A percentile compares a stretch with the other conserved stretches of the same genome.
Evolutionary conservation across 2,113 vertebrate genomes (phyloP).

Genomic region (Bubalus kerabau): DNA sequence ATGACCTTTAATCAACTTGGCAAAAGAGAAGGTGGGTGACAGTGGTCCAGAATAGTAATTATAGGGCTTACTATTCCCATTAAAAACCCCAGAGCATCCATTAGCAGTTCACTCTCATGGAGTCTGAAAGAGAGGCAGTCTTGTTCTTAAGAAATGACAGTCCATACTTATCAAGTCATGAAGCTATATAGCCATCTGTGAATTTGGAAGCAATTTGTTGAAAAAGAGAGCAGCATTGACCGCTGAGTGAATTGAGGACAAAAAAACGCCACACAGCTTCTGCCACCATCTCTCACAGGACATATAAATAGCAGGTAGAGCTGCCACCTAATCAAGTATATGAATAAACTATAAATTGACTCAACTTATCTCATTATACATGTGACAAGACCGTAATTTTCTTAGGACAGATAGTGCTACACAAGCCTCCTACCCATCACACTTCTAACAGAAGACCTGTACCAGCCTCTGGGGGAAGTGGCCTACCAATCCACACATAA

Average conservation of each 20-base stretch:
- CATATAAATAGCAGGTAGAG: not conserved
- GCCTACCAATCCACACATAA: not conserved
- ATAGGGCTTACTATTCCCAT: not conserved
- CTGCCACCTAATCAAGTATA: not conserved
- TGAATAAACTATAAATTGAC: not conserved
- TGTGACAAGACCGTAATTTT: not conserved
- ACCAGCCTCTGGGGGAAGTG: not conserved
- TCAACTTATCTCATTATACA: not conserved
- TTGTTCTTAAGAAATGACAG: not conserved
- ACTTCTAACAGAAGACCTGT: not conserved
- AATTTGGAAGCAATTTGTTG: not conserved
- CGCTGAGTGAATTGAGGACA: not conserved
- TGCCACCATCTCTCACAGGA: not conserved
- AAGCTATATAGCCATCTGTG: not conserved
- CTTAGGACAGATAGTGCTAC: not conserved
- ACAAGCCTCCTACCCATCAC: not conserved
- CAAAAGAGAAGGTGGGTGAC: not conserved
- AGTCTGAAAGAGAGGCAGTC: not conserved
- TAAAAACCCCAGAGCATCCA: not conserved
- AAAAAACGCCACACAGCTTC: not conserved
- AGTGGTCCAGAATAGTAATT: constrained; percentile 14
- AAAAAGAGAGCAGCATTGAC: not conserved
- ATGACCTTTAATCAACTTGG: constrained; percentile 53
- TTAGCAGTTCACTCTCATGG: not conserved
- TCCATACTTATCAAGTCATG: not conserved